Evolutionary conservation across 2,888 invertebrate genomes (phyloP).

Genomic region (Drosophila mulleri): DNA sequence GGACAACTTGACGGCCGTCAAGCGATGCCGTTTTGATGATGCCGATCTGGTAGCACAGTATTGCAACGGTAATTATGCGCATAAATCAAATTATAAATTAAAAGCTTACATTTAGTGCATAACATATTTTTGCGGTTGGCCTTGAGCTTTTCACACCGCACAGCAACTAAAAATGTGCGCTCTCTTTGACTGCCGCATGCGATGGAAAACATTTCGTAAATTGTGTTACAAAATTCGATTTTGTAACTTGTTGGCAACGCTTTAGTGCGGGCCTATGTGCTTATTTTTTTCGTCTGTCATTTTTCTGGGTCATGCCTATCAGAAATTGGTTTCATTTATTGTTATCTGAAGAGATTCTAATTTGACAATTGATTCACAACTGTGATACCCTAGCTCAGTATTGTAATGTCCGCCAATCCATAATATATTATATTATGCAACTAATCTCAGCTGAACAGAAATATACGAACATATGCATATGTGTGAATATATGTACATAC

Average conservation of each 20-base stretch:
- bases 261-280: slow-evolving; percentile 7
- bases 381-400: slow-evolving; percentile 19
- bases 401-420: neutral
- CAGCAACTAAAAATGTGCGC: slow-evolving; percentile 32
- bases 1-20: slow-evolving; percentile 62
- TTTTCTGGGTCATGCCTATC: slow-evolving; percentile 56
- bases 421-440: slow-evolving; percentile 4
- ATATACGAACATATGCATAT: neutral
- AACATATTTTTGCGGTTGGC: slow-evolving; percentile 38
- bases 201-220: slow-evolving; percentile 65
- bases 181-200: slow-evolving; percentile 50
- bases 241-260: slow-evolving; percentile 38
- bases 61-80: slow-evolving; percentile 79
- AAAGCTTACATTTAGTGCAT: slow-evolving; percentile 34
- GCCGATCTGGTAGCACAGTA: slow-evolving; percentile 79
- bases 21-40: slow-evolving; percentile 82
- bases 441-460: neutral
- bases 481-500: neutral
- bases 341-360: slow-evolving; percentile 28
- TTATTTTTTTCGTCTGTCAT: slow-evolving; percentile 1
- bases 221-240: slow-evolving; percentile 57
- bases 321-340: slow-evolving; percentile 17
- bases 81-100: slow-evolving; percentile 22
- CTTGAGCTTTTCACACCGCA: slow-evolving; percentile 59
- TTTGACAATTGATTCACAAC: slow-evolving; percentile 12